Conservation (phyloP, 2,113 vertebrate genomes). For the Bos taurus region ARS-UCD2.0 NC_037348.1:6437001-6437500, state of each 20-base stretch:
- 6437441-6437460: not conserved
- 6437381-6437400: not conserved
- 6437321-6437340: not conserved
- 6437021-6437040: not conserved
- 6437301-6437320: not conserved
- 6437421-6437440: rapidly evolving
- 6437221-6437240: not conserved
- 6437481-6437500: not conserved
- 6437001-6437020: not conserved
- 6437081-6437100: not conserved
- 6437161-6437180: not conserved
- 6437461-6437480: not conserved
- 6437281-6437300: not conserved
- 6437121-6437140: not conserved
- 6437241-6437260: not conserved
- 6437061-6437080: not conserved
- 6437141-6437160: not conserved
- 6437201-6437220: not conserved
- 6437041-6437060: not conserved
- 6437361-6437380: not conserved
- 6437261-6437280: not conserved
- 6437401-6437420: not conserved
- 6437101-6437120: not conserved
- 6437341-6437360: not conserved
- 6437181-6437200: not conserved